phyloP scores from a whole-genome alignment of 2,113 vertebrate species.

The Epinephelus fuscoguttatus region DNA sequence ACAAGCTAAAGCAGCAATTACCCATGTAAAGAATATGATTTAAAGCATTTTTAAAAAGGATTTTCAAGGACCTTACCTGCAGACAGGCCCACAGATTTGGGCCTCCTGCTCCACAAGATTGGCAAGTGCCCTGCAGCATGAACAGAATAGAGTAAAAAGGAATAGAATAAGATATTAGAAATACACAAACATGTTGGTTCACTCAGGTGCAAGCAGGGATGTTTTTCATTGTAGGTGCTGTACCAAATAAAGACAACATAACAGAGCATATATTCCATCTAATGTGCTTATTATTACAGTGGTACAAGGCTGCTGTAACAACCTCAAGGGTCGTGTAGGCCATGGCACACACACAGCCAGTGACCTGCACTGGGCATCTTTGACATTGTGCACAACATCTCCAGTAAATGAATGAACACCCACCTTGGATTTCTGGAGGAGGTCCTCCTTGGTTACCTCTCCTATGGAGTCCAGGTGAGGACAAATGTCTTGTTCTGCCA shows the following conservation, averaged over 20 bases:
- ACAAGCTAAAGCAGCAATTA: background rate
- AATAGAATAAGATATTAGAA: background rate
- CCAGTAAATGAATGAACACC: slow-evolving; percentile 30
- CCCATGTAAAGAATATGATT: background rate
- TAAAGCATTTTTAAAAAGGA: background rate
- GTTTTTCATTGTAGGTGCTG: background rate
- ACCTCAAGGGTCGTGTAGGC: background rate
- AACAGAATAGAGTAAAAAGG: background rate
- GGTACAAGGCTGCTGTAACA: background rate
- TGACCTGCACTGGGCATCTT: background rate
- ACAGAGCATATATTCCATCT: background rate
- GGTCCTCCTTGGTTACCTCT: slow-evolving; percentile 96
- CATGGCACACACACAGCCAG: background rate
- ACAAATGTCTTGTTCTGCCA: slow-evolving; percentile 91
- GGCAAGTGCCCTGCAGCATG: slow-evolving; percentile 91
- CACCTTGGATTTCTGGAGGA: slow-evolving; percentile 97
- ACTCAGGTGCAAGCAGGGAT: background rate
- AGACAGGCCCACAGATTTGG: slow-evolving; percentile 99
- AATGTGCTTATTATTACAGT: background rate
- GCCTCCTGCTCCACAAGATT: slow-evolving; percentile 94
- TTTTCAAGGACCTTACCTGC: slow-evolving; percentile 86
- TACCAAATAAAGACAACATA: too few species aligned
- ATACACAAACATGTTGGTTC: background rate
- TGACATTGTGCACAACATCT: slow-evolving; percentile 11
- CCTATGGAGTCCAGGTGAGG: slow-evolving; percentile 95